A percentile compares a stretch with the other conserved stretches of the same genome.
phyloP scores from a whole-genome alignment of 1,140 invertebrate species.

The Saccostrea glomerata region DNA sequence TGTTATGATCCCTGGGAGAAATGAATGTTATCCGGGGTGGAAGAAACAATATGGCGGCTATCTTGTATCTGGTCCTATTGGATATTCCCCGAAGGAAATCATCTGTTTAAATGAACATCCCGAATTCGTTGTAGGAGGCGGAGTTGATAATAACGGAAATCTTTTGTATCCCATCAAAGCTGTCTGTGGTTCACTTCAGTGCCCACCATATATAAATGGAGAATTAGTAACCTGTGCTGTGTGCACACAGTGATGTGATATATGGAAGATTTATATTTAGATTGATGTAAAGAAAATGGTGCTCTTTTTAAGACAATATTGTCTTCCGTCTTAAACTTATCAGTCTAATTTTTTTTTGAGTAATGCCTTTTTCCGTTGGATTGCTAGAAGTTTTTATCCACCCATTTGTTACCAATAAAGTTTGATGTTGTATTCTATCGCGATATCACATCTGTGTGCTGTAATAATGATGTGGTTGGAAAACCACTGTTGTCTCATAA shows the following conservation, averaged over 20 bases:
- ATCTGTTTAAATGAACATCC: constrained; percentile 58
- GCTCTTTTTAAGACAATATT: too few relatives aligned
- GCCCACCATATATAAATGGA: constrained; percentile 58
- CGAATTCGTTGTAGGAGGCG: constrained; percentile 40
- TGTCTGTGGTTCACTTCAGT: constrained; percentile 58
- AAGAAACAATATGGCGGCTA: constrained; percentile 58
- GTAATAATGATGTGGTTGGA: too few relatives aligned
- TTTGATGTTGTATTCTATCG: too few relatives aligned
- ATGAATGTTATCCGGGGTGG: constrained; percentile 55
- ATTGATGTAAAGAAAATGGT: too few relatives aligned
- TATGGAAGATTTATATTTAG: too few relatives aligned
- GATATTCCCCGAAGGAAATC: constrained; percentile 40
- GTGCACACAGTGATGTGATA: constrained; percentile 57
- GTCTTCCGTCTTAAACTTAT: too few relatives aligned
- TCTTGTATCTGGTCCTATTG: constrained; percentile 48
- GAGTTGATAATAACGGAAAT: constrained; percentile 45
- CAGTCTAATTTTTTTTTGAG: too few relatives aligned
- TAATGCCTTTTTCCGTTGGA: too few relatives aligned
- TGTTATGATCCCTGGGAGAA: constrained; percentile 60
- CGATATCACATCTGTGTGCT: too few relatives aligned
- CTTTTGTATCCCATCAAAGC: constrained; percentile 53
- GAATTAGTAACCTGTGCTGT: constrained; percentile 61
- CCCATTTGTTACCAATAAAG: too few relatives aligned
- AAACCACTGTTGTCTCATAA: too few relatives aligned
- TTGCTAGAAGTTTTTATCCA: too few relatives aligned